Percentiles rank a stretch among this genome's conserved stretches.
Evolutionary conservation across 2,113 vertebrate genomes (phyloP).

Genomic region (Columbina picui): DNA sequence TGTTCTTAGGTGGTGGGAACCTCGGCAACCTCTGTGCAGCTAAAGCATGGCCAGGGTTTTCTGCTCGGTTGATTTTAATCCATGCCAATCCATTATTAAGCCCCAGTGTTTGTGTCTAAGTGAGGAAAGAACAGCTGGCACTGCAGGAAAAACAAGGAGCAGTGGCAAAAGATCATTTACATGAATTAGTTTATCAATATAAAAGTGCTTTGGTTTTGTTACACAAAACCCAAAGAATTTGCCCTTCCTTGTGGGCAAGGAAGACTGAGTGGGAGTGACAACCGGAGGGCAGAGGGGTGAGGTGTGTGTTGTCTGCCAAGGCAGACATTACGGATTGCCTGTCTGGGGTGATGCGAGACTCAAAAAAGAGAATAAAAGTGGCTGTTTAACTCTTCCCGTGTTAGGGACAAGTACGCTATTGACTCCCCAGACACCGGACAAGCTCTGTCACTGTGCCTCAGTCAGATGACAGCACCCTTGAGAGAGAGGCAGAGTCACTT

Average conservation of each 20-base stretch:
- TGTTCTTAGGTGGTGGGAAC: neutral
- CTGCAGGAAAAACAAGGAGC: neutral
- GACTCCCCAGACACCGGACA: too few species aligned
- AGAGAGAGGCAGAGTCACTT: neutral
- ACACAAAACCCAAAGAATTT: neutral
- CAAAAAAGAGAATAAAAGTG: neutral
- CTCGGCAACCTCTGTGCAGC: neutral
- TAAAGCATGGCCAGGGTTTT: neutral
- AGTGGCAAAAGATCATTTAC: neutral
- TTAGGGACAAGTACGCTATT: neutral
- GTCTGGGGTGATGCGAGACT: neutral
- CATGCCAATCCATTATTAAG: fast-evolving
- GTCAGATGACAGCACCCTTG: neutral
- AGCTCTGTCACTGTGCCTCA: neutral
- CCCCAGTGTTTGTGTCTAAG: neutral
- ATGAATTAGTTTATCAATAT: neutral
- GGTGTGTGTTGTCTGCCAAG: neutral
- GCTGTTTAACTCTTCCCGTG: neutral
- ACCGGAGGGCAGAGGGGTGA: neutral
- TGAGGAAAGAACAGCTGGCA: neutral
- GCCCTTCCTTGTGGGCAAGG: neutral
- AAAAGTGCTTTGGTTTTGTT: neutral
- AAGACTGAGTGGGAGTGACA: neutral
- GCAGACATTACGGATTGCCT: neutral
- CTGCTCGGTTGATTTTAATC: neutral